Conservation (phyloP, 2,113 vertebrate genomes). For the Phaethon lepturus region DNA sequence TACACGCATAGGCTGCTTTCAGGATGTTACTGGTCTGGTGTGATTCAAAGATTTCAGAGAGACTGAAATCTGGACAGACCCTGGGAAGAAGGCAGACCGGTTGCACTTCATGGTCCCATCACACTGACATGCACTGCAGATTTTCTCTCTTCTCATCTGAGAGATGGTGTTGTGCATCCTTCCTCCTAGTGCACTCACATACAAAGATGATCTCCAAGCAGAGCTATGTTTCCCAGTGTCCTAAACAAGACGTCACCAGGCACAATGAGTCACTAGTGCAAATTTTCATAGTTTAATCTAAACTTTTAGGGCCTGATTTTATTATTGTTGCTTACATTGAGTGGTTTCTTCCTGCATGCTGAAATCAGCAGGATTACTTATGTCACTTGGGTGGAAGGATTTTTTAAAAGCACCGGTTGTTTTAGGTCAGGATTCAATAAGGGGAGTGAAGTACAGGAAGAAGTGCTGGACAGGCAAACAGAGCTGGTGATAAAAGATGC, state of each 20-base stretch:
- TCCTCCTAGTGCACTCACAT: not conserved
- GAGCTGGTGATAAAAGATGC: not conserved
- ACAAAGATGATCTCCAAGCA: not conserved
- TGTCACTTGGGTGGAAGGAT: not conserved
- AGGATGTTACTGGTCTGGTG: not conserved
- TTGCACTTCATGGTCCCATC: not conserved
- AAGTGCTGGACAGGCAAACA: not conserved
- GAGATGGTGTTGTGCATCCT: not conserved
- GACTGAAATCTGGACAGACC: not conserved
- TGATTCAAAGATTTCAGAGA: not conserved
- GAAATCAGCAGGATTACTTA: not conserved
- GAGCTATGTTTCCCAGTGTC: not conserved
- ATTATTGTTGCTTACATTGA: not conserved
- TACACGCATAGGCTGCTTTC: not conserved
- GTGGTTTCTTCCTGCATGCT: conserved; percentile 3
- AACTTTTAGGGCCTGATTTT: not conserved
- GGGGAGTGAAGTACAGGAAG: not conserved
- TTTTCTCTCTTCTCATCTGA: not conserved
- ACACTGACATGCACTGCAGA: accelerated
- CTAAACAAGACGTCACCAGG: not conserved
- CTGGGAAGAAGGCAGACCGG: not conserved
- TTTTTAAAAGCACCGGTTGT: not conserved
- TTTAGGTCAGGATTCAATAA: not conserved
- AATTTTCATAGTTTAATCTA: not conserved
- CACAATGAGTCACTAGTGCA: conserved; percentile 5